Evolutionary conservation across 2,888 invertebrate genomes (phyloP), one percentile per base, ranked within the genome.

Genomic region (Erynnis tages): DNA sequence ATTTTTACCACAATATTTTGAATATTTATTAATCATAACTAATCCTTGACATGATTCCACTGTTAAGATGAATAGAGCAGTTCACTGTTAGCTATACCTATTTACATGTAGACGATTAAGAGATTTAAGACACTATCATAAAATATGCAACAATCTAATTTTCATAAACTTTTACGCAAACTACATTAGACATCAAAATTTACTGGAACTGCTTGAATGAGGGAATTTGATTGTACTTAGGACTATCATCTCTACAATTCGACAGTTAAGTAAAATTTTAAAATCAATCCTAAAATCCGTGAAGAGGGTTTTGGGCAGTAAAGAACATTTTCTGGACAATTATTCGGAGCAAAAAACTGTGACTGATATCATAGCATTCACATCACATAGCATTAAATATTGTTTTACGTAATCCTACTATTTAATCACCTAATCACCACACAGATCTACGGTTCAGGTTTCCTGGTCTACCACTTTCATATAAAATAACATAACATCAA

Each of bases 1-100:
- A 58, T 61, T 52, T 48, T 56, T 37, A 53, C 38, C 53, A 56
- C 38, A 55, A 53, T 59, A 48, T 46, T 43, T 1, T 19, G 6
- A 10, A 27, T 45, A 48, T 50, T 56, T 56, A 54, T 53, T 54
- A 59, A 71, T 73, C 69, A 69, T 66, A 67, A 65, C 63, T 61
- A 57, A 66, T 63, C 71, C 73, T 72, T 63, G 57, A 69, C 73
- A 71, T 60, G 58, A 40, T 68, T 71, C 50, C 45, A 45, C 53
- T 43, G 45, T 58, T 56, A 64, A 65, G 65, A 69, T 61, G 62
- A 57, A 65, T 66, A 59, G 49, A 38, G 37, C 44, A 10, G 45
- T 17, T 49, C 25, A 27, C 34, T 32, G 30, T 2, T 3, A 13
- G 2, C 32, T 29, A 4, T 32, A 32, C 3, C 21, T 21, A n/a